Base-by-base conservation (phyloP, 2,113 vertebrate species). In the Lophura nycthemera region DNA sequence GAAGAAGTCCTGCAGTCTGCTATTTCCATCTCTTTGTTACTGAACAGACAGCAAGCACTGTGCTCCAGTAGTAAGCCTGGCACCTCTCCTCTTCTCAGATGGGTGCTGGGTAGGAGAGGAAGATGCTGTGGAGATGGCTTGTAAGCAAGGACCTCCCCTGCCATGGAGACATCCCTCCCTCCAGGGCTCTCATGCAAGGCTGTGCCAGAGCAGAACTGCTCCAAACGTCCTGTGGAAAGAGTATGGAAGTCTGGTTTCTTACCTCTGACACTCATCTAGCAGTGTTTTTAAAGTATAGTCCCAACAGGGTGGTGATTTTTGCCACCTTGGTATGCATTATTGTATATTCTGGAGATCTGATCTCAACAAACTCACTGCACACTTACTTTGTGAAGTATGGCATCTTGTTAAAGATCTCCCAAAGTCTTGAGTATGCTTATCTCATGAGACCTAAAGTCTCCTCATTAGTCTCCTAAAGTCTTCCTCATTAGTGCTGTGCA, bases 111-210 rank as follows among this genome's bases (percentile, higher is more conserved):
- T 69, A 1, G 36, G 34, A 52, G 5, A 10, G 27, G 34, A 70
- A 59, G 20, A 22, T 1, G 6, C 14, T 3, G 2, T 4, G 1
- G n/a, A 50, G n/a, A 17, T 45, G 50, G 65, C 24, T 63, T 9
- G 10, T 17, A 71, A 42, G 10, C 0, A 5, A 48, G 50, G 36
- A 11, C 14, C 5, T 9, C 73, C 79, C 60, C 19, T 47, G 65
- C 2, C 1, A 2, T 2, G 0, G 16, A 45, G 18, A n/a, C 11
- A 73, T 48, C 17, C 0, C 0, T 69, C 30, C 36, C n/a, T 52
- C 12, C 27, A 2, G 1, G 0, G 36, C 47, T 54, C 52, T 32
- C 24, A 54, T n/a, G 29, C 11, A 1, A 1, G 22, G 6, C 3
- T 47, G 10, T 63, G 67, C 34, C 79, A 36, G 10, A 82, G 13